phyloP scores from a whole-genome alignment of 2,797 vertebrate genomes.

The Onychomys arenicola region DNA sequence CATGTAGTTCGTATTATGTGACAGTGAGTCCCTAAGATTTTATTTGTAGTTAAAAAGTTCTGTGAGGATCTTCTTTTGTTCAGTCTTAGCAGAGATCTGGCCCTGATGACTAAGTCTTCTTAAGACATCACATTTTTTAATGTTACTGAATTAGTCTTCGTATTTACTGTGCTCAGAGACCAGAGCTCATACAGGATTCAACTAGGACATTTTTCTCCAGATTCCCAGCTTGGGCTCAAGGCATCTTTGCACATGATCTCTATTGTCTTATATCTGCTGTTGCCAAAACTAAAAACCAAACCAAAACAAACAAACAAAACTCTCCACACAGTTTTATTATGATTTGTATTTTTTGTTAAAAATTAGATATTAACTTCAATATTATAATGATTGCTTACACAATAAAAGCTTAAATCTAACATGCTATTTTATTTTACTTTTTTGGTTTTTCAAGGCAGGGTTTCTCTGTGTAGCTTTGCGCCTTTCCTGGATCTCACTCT shows the following conservation, averaged over 20 bases:
- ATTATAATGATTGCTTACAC: neutral
- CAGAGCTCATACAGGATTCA: neutral
- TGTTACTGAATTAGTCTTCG: neutral
- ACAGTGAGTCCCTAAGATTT: neutral
- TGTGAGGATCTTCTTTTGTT: neutral
- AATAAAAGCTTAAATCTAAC: neutral
- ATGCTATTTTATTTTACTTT: neutral
- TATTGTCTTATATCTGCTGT: neutral
- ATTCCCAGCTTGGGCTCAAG: neutral
- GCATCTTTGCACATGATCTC: neutral
- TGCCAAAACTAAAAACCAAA: neutral
- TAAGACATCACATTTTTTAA: neutral
- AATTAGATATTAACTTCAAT: conserved; percentile 11
- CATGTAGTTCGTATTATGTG: neutral
- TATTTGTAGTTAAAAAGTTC: conserved; percentile 29
- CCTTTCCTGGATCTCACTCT: too few relatives aligned
- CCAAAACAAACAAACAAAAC: neutral
- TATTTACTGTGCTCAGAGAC: neutral
- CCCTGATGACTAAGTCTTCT: neutral
- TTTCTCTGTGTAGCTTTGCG: too few relatives aligned
- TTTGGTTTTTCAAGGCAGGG: too few relatives aligned
- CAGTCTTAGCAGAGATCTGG: neutral
- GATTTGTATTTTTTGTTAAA: neutral
- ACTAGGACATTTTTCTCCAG: neutral
- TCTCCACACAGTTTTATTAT: neutral